Percentiles rank a stretch among this genome's conserved stretches.
phyloP scores from a whole-genome alignment of 2,797 vertebrate species.

The Parotocinclus haroldoi region DNA sequence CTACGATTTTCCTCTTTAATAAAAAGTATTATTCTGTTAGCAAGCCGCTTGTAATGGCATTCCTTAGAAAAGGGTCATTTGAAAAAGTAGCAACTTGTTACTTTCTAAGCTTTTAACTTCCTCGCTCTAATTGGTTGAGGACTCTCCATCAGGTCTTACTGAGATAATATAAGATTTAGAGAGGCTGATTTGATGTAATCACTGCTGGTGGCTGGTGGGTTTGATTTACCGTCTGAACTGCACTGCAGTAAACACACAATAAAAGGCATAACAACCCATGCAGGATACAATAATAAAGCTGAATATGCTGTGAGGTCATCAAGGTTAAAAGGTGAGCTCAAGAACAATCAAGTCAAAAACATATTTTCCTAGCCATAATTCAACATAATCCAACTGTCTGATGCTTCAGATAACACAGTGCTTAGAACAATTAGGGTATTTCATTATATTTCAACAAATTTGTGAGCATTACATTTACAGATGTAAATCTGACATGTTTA shows the following conservation, averaged over 20 bases:
- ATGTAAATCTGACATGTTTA: not conserved
- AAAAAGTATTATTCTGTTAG: not conserved
- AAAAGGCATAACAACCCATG: slow-evolving; percentile 61
- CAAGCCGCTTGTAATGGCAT: slow-evolving; percentile 3
- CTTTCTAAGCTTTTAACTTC: slow-evolving; percentile 25
- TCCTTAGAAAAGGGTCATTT: slow-evolving; percentile 30
- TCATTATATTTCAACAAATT: too few relatives aligned
- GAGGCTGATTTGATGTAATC: slow-evolving; percentile 75
- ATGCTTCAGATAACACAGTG: slow-evolving; percentile 6
- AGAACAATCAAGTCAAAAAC: slow-evolving; percentile 42
- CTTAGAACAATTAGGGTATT: too few relatives aligned
- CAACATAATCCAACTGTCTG: slow-evolving; percentile 10
- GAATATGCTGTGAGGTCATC: slow-evolving; percentile 33
- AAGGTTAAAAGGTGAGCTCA: slow-evolving; percentile 51
- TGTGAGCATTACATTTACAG: too few relatives aligned
- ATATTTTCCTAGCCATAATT: slow-evolving; percentile 33
- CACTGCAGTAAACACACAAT: slow-evolving; percentile 66
- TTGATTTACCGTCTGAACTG: slow-evolving; percentile 62
- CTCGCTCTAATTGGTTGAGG: slow-evolving; percentile 28
- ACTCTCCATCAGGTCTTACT: slow-evolving; percentile 28
- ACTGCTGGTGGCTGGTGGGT: slow-evolving; percentile 66
- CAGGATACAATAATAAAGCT: slow-evolving; percentile 44
- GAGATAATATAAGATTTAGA: slow-evolving; percentile 62
- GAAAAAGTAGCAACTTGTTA: slow-evolving; percentile 24
- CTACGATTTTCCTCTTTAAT: not conserved